Conservation (phyloP, 2,113 vertebrate genomes). For the Cinclus cinclus region DNA sequence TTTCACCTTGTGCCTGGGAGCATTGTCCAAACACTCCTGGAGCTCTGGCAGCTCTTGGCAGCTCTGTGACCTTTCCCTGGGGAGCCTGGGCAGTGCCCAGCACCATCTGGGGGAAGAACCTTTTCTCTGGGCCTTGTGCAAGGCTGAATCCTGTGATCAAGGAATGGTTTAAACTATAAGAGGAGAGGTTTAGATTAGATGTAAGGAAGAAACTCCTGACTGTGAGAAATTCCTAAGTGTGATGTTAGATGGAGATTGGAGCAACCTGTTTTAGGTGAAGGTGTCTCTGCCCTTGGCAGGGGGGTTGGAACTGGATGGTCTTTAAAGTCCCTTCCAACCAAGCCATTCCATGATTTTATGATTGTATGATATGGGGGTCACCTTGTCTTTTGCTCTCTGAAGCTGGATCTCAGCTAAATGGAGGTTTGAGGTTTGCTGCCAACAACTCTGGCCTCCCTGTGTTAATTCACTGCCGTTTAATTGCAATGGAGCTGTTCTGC, state of each 20-base stretch:
- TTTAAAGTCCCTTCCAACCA: background rate
- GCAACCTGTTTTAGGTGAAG: background rate
- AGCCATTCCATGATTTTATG: background rate
- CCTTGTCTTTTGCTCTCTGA: background rate
- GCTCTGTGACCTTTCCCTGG: background rate
- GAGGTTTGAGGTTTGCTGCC: background rate
- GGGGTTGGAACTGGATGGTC: background rate
- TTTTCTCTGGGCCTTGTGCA: background rate
- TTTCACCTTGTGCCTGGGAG: background rate
- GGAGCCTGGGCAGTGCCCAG: background rate
- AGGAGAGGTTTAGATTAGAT: background rate
- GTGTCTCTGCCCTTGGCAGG: background rate
- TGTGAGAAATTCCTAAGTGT: background rate
- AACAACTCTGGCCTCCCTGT: background rate
- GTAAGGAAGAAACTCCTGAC: background rate
- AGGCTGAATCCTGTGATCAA: background rate
- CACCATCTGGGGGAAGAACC: background rate
- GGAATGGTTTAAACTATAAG: background rate
- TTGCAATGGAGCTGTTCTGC: background rate
- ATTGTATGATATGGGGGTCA: background rate
- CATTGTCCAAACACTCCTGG: rapidly evolving
- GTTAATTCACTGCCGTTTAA: background rate
- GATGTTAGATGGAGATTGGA: background rate
- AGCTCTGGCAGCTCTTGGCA: background rate
- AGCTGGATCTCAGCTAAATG: background rate